Conservation (phyloP, 1,140 invertebrate species). For the Sipha flava region DNA sequence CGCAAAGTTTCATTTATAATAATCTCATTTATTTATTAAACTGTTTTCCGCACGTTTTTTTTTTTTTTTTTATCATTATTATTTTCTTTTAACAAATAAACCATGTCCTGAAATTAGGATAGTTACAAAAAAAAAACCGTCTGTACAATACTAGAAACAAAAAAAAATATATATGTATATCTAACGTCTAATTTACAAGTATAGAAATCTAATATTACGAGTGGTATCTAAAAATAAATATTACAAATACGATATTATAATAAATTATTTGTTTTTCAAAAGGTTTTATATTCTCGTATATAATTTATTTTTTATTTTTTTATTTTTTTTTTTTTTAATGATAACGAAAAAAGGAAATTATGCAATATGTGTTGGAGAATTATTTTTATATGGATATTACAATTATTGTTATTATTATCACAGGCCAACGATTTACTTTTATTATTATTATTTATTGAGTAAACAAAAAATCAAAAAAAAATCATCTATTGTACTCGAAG, state of each 20-base stretch:
- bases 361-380: background rate
- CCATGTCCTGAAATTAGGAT: slow-evolving; percentile 27
- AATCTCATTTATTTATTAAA: slow-evolving; percentile 28
- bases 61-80: background rate
- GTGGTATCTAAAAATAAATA: slow-evolving; percentile 27
- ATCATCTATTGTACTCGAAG: background rate
- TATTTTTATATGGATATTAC: background rate
- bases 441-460: too few relatives aligned
- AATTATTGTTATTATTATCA: background rate
- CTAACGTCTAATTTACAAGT: slow-evolving; percentile 27
- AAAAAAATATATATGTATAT: background rate
- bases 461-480: background rate
- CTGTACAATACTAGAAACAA: slow-evolving; percentile 25
- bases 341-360: background rate
- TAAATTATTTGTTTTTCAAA: background rate
- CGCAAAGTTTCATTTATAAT: slow-evolving; percentile 5
- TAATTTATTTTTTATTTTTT: too few relatives aligned
- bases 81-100: slow-evolving; percentile 28
- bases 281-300: background rate
- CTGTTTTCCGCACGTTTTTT: slow-evolving; percentile 7
- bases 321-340: background rate
- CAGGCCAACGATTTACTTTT: slow-evolving; percentile 22
- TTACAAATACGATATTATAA: slow-evolving; percentile 19
- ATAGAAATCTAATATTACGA: background rate
- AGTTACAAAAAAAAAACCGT: slow-evolving; percentile 20